phyloP scores from a whole-genome alignment of 37 sponge, comb jelly and placozoan species.

The Ephydatia muelleri region DNA sequence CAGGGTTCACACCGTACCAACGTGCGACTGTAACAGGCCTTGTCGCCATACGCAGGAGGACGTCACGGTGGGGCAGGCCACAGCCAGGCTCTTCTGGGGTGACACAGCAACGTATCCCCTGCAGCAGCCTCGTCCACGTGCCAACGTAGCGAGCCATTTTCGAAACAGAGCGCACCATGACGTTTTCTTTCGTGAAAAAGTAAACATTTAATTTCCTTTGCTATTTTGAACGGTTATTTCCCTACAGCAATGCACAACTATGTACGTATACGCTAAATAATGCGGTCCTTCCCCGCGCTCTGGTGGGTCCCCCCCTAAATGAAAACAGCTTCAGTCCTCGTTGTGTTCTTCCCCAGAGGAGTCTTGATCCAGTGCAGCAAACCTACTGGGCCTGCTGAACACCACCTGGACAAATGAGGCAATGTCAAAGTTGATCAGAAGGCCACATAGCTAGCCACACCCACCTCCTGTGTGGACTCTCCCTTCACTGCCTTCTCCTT shows the following conservation, averaged over 20 bases:
- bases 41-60: background rate
- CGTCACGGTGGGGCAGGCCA: background rate
- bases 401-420: slow-evolving; percentile 3
- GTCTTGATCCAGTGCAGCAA: slow-evolving; percentile 40
- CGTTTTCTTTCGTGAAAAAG: background rate
- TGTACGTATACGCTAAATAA: background rate
- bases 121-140: background rate
- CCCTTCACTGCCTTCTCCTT: slow-evolving; percentile 14
- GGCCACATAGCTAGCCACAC: too few relatives aligned
- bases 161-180: background rate
- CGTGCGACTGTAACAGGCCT: background rate
- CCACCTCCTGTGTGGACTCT: background rate
- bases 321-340: background rate
- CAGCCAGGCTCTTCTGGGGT: background rate
- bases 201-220: background rate
- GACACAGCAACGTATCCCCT: background rate
- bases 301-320: background rate
- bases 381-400: slow-evolving; percentile 71
- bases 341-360: slow-evolving; percentile 14
- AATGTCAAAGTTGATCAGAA: background rate
- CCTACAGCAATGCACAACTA: background rate
- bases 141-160: background rate
- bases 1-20: background rate
- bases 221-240: background rate
- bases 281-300: background rate